Evolutionary conservation across 2,113 vertebrate genomes (phyloP).

Genomic region (Poecile atricapillus): DNA sequence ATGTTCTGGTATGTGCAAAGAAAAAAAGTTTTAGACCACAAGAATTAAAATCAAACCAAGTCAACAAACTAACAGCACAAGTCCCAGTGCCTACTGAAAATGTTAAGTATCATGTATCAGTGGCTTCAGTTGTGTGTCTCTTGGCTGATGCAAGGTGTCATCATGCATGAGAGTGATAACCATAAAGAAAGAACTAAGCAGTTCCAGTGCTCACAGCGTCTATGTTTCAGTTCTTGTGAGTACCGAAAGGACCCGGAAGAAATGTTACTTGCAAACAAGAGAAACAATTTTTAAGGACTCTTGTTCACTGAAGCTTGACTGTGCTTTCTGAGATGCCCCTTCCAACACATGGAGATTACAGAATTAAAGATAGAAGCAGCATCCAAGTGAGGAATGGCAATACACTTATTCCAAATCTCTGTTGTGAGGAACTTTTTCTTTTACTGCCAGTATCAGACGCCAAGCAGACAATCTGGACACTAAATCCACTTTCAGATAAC

Average conservation of each 20-base stretch:
- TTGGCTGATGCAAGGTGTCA: neutral
- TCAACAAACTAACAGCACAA: conserved; percentile 39
- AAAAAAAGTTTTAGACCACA: conserved; percentile 50
- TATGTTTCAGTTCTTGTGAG: neutral
- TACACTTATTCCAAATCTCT: neutral
- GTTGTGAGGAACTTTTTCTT: neutral
- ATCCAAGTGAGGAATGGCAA: neutral
- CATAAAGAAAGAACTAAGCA: neutral
- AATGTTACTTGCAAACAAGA: neutral
- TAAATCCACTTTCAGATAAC: neutral
- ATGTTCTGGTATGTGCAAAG: conserved; percentile 29
- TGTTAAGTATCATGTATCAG: neutral
- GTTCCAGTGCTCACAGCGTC: neutral
- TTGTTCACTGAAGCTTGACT: neutral
- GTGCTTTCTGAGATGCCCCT: neutral
- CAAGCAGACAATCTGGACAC: neutral
- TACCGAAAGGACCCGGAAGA: neutral
- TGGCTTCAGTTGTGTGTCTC: neutral
- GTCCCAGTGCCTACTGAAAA: conserved; percentile 25
- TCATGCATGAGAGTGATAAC: neutral
- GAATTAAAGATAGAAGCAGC: neutral
- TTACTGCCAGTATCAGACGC: neutral
- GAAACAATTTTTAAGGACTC: neutral
- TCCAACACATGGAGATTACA: neutral
- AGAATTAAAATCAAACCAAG: conserved; percentile 57